Evolutionary conservation across 2,888 invertebrate genomes (phyloP), one percentile per base, ranked within the genome.

Genomic region (Onchidella celtica): DNA sequence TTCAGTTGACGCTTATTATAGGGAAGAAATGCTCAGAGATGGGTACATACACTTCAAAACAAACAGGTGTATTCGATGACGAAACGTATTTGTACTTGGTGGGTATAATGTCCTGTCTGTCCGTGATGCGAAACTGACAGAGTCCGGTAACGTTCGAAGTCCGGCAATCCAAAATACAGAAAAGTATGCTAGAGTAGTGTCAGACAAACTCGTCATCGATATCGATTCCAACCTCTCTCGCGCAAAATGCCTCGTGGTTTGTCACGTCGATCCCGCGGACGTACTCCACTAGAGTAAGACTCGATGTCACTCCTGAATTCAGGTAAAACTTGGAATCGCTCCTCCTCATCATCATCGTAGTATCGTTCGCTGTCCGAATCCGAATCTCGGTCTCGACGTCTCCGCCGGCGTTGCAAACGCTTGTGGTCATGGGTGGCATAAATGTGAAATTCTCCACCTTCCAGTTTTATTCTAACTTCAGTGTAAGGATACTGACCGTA

Each of bases 401-500:
- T 65, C 47, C 75, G 27, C 1, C 75, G 57, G 1, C 34, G 24
- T 38, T 61, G 68, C 32, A 32, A 59, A 3, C 32, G 68, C 17
- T 69, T 68, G 3, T 57, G 55, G 1, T 81, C 75, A 32, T 81
- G 74, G 17, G 59, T 79, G n/a, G 86, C 86, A 69, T 85, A 85
- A 14, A 86, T 84, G 47, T 85, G 85, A 72, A 83, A 85, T 66
- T 85, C 84, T 0, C 85, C 85, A 0, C 78, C 76, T 55, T 81
- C 82, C 24, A 72, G 66, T 24, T 77, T 81, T 1, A 86, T 69
- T 34, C 79, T 81, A 11, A 85, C 82, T 55, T 85, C 83, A 2
- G 85, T 86, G 29, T 61, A 63, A 2, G 86, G 85, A 57, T 79
- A 83, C 6, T 69, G 63, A 1, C 85, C 85, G 63, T 86, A 86